Percentiles rank a stretch among this genome's conserved stretches.
Conservation (phyloP, 2,888 invertebrate species). For the Vandiemenella viatica region DNA sequence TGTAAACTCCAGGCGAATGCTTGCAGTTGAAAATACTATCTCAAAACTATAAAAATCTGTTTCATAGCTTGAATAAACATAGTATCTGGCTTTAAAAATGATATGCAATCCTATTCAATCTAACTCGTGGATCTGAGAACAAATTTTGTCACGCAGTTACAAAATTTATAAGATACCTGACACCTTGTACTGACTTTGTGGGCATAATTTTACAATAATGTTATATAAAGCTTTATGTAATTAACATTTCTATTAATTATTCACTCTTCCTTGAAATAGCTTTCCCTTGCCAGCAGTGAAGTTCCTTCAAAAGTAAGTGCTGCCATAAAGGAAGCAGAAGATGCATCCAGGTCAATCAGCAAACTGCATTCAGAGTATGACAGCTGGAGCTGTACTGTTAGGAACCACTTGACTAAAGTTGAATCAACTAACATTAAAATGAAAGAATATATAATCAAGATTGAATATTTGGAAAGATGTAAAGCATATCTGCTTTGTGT, state of each 20-base stretch:
- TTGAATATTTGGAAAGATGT: slow-evolving; percentile 38
- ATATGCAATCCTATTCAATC: too few species aligned
- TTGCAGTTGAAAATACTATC: too few species aligned
- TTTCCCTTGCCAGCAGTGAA: slow-evolving; percentile 44
- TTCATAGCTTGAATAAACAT: too few species aligned
- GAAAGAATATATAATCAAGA: slow-evolving; percentile 39
- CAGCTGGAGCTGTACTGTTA: slow-evolving; percentile 31
- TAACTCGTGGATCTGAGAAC: too few species aligned
- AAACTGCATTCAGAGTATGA: slow-evolving; percentile 34
- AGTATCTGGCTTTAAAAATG: too few species aligned
- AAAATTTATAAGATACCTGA: too few species aligned
- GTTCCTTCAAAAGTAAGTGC: slow-evolving; percentile 46
- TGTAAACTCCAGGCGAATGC: too few species aligned
- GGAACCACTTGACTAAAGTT: slow-evolving; percentile 31
- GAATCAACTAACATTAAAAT: slow-evolving; percentile 36
- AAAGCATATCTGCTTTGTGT: slow-evolving; percentile 52
- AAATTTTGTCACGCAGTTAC: too few species aligned
- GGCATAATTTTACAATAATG: too few species aligned
- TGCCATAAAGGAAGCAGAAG: slow-evolving; percentile 46
- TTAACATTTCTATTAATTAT: background rate
- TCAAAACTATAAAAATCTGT: too few species aligned
- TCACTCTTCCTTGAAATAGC: slow-evolving; percentile 28
- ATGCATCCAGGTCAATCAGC: slow-evolving; percentile 33
- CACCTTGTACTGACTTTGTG: too few species aligned
- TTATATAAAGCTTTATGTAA: too few species aligned